Base-by-base conservation (phyloP, 1,140 invertebrate genomes). In the Solenopsis invicta region DNA sequence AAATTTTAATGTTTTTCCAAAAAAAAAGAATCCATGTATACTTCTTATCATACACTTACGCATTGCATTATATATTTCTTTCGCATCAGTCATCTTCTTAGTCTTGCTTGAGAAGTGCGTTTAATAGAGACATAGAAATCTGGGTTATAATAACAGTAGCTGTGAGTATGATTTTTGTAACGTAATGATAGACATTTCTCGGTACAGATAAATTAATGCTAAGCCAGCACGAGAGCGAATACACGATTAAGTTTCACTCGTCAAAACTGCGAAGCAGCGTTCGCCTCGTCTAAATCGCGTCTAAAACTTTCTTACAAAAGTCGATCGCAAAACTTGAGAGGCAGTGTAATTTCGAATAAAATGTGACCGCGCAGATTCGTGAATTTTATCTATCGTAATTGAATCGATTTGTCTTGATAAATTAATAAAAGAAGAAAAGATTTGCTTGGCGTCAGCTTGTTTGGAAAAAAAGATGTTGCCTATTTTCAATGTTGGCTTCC, bases 141-240 rank as follows among this genome's bases (percentile, higher is more conserved):
- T 61, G 9, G 69, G 54, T 74, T 74, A 84, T 61, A 61, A 74
- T 84, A 74, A 61, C 67, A n/a, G 41, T 50, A 61, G 80, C 52
- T 21, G 29, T 21, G 29, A 54, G 69, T 9, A 52, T 62, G 59
- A 81, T 81, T 84, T 84, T 84, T 74, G 24, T 62, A 72, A 72
- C 24, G 52, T 45, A 48, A 74, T 72, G 80, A 82, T 74, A 72
- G 67, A 82, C 69, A 84, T 74, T 84, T 84, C 80, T 84, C 41
- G 41, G 67, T 84, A 84, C 54, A 74, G 80, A 84, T 84, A 84
- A 84, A 84, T 84, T 84, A 84, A 74, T 54, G 80, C 69, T 71
- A 74, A 50, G 41, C 54, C 45, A 84, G 80, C 80, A 45, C 29
- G 80, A 61, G 37, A 61, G 37, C 41, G 77, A 80, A 69, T 54